Base-by-base conservation (phyloP, 2,888 invertebrate genomes). In the Archips crataeganus region DNA sequence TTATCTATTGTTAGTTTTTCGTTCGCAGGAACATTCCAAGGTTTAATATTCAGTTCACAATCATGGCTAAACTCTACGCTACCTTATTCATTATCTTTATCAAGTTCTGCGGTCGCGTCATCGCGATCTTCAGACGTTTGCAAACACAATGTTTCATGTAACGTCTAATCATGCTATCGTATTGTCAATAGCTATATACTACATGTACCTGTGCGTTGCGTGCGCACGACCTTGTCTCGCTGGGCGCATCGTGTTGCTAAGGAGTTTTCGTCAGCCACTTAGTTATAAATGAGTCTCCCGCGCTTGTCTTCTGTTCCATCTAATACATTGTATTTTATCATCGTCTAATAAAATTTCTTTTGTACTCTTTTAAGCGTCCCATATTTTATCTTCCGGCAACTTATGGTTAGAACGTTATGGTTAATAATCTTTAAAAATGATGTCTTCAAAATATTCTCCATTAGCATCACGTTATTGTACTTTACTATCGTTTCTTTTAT, bases 161-260 rank as follows among this genome's bases (percentile, higher is more conserved):
- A 13, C 32, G 66, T 57, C 66, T 67, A 67, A 67, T 67, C 66
- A 45, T 32, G 54, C 51, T 32, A 57, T 67, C 66, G 66, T 42
- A 57, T 67, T 42, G 57, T 67, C 54, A 57, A 57, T 57, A 57
- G 60, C 39, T 60, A 60, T 60, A 60, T 60, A 60, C 23, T 60
- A 39, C 8, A 60, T 60, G 8, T 64, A 39, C 32, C 9, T 32
- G 15, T 51, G 34, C 39, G 64, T 65, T 51, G 34, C 39, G 64
- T 65, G 42, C 51, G 57, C 34, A 9, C 65, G 64, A 72, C 69
- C 73, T 72, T 70, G 69, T 36, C 54, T 75, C 85, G 85, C 86
- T 87, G 85, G 79, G 75, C 77, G 77, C 80, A 77, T 81, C 79
- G 81, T 85, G 88, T 87, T 87, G 79, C 86, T 77, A 85, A 79